Base-by-base conservation (phyloP, 2,797 vertebrate species). In the Brachyrhaphis roseni region DNA sequence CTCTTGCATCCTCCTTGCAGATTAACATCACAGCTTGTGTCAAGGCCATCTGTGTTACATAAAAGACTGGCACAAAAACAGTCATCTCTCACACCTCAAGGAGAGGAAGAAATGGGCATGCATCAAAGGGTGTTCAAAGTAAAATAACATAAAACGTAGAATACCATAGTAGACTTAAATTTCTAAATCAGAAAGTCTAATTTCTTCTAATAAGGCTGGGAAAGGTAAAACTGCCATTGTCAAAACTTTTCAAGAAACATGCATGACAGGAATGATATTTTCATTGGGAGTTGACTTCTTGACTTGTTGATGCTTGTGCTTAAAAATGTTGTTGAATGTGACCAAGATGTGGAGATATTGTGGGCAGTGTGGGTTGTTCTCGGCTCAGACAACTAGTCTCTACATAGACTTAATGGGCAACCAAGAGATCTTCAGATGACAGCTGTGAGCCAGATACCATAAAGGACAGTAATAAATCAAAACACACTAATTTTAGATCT, bases 11-110 rank as follows among this genome's bases (percentile, higher is more conserved):
- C 46, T 85, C 84, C 76, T 89, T 81, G 26, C 75, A 85, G 86
- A 92, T 91, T 89, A 92, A 90, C 90, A 92, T 91, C 90, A 77
- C 26, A 80, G 84, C 79, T 83, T 82, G 84, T 89, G 89, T 88
- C 84, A 90, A 71, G 79, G 85, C 91, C 93, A 91, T 93, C 91
- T 93, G 93, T 89, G 89, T 88, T 88, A 85, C 87, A 87, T 91
- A 91, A 86, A 62, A 84, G 81, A 82, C 83, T 92, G 89, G 90
- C 89, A 89, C 51, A 72, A 74, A 85, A 72, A 90, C 81, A 80
- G 79, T 53, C 51, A 26, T 26, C 51, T 53, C 51, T 26, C 51
- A 26, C 51, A 53, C 23, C 51, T 53, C 51, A 26, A 90, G 71
- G 90, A 79, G 87, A 88, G 80, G 78, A 85, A 86, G 82, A 89